Conservation (phyloP, 2,797 vertebrate species). For the Peromyscus aztecus region DNA sequence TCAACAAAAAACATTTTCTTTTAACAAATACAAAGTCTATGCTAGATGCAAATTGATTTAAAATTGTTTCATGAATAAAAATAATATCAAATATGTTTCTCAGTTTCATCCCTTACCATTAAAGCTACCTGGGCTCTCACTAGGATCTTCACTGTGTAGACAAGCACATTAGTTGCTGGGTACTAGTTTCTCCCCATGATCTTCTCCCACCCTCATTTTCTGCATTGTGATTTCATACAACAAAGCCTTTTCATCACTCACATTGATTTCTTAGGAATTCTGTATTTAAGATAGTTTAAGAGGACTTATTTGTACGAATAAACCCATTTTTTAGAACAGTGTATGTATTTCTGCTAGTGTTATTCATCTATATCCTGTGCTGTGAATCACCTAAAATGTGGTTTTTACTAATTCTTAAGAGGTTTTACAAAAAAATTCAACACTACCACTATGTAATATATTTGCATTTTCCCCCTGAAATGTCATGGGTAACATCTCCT, state of each 20-base stretch:
- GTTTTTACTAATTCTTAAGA: slow-evolving; percentile 32
- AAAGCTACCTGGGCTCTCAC: not conserved
- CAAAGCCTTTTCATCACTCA: not conserved
- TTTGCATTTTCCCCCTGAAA: slow-evolving; percentile 50
- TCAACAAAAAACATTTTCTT: not conserved
- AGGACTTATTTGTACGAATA: not conserved
- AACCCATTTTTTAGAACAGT: not conserved
- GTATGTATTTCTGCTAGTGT: not conserved
- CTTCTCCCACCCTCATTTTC: not conserved
- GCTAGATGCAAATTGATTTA: not conserved
- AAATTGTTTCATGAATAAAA: not conserved
- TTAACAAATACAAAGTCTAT: not conserved
- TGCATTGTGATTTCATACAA: not conserved
- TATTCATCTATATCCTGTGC: not conserved
- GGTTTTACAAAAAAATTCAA: slow-evolving; percentile 46
- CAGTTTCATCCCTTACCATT: not conserved
- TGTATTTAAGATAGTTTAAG: not conserved
- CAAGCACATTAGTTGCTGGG: not conserved
- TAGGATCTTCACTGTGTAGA: not conserved
- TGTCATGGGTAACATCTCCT: slow-evolving; percentile 42
- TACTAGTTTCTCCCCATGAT: not conserved
- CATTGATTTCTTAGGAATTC: not conserved
- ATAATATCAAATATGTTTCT: not conserved
- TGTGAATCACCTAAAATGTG: not conserved
- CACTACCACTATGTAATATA: not conserved